phyloP scores from a whole-genome alignment of 2,113 vertebrate genomes.

The Sturnus vulgaris region DNA sequence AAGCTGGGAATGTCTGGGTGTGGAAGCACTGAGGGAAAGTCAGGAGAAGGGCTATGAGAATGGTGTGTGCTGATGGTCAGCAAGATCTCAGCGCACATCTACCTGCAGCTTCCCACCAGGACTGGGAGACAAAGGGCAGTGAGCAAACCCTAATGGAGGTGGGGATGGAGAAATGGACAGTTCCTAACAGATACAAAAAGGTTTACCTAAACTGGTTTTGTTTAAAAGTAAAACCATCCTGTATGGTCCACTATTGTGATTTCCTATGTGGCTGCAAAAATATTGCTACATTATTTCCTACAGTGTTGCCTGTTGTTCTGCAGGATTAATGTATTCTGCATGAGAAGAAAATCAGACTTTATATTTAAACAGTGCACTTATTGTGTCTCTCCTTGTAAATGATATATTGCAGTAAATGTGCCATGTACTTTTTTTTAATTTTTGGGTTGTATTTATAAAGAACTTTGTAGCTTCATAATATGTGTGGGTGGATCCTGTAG shows the following conservation, averaged over 20 bases:
- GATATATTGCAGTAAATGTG: background rate
- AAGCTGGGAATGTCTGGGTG: background rate
- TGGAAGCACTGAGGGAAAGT: background rate
- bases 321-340: background rate
- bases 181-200: background rate
- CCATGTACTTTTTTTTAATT: background rate
- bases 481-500: background rate
- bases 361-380: background rate
- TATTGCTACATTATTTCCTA: background rate
- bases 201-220: background rate
- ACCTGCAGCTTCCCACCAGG: background rate
- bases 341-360: background rate
- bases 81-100: background rate
- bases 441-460: background rate
- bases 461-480: background rate
- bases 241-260: background rate
- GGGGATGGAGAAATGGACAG: background rate
- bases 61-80: background rate
- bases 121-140: background rate
- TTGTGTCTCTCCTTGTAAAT: background rate
- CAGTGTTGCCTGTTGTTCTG: background rate
- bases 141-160: background rate
- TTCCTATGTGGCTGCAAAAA: background rate
- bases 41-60: background rate
- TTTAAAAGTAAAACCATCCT: background rate